Base-by-base conservation (phyloP, 1,140 invertebrate species). In the Drosophila pruinosa region DNA sequence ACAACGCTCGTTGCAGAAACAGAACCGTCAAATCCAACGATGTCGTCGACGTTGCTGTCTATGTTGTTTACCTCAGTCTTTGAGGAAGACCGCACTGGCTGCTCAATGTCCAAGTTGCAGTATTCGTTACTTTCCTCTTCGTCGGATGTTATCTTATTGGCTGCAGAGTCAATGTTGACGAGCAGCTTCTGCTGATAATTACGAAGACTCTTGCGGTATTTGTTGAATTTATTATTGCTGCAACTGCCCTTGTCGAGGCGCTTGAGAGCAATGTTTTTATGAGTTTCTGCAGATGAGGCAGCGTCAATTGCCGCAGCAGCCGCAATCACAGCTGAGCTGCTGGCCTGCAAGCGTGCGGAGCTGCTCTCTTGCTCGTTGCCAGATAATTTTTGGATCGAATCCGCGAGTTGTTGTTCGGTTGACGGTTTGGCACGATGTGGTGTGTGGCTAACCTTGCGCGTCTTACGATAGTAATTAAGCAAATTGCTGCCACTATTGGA, bases 381-480 rank as follows among this genome's bases (percentile, higher is more conserved):
- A 15, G 48, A 31, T n/a, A 22, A 6, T 26, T 53, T 61, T 34
- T 19, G 17, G 0, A 45, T 4, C 2, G 38, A 53, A 45, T 72
- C 24, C 31, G 53, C 43, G 19, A 28, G 28, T 4, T 34, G 56
- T 5, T 50, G 67, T 7, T 22, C 17, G 53, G 67, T 4, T 57
- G 54, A 10, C 0, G 48, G 17, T 54, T 83, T 82, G 28, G 48
- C 63, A 34, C 81, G 85, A 4, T n/a, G n/a, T n/a, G n/a, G n/a
- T n/a, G 69, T 78, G 48, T 90, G 81, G 71, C 89, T 90, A 12
- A 82, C 73, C 64, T 89, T 91, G 28, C 90, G 83, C 50, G 90
- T 91, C 70, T 91, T 91, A 14, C 90, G 80, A 73, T 91, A 91
- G 61, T 91, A 91, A 48, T 89, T 91, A 3, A 91, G 69, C 61